phyloP scores from a whole-genome alignment of 2,888 invertebrate genomes.

The Clitarchus hookeri region DNA sequence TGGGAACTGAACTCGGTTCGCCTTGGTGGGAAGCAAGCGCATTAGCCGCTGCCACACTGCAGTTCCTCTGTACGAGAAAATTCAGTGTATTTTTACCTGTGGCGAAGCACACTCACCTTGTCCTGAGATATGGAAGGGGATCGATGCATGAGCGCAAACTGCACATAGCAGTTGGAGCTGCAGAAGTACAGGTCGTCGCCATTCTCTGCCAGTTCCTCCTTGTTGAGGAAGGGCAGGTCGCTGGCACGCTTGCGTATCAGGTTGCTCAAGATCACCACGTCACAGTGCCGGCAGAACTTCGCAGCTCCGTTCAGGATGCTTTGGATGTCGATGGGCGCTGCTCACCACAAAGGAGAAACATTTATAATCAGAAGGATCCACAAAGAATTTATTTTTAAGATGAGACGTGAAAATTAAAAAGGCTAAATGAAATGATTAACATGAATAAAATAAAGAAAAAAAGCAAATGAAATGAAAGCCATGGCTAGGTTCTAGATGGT shows the following conservation, averaged over 20 bases:
- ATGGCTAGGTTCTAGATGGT: no score
- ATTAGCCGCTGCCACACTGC: no score
- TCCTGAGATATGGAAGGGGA: slow-evolving; percentile 62
- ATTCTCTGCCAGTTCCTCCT: slow-evolving; percentile 66
- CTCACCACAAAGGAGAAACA: neutral
- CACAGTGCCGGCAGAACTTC: slow-evolving; percentile 92
- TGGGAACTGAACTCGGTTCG: no score
- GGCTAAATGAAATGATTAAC: no score
- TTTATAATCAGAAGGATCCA: no score
- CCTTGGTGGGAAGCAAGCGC: no score
- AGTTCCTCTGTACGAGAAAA: no score
- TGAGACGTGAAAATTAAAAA: no score
- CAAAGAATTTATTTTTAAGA: no score
- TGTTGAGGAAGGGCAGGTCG: slow-evolving; percentile 51
- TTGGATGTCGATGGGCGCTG: slow-evolving; percentile 82
- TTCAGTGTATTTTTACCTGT: neutral
- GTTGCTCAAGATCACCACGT: slow-evolving; percentile 84
- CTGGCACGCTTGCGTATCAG: slow-evolving; percentile 75
- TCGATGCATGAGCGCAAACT: slow-evolving; percentile 72
- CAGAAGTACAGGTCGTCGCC: slow-evolving; percentile 83
- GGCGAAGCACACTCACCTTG: slow-evolving; percentile 54
- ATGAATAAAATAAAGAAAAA: no score
- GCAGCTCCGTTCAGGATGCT: slow-evolving; percentile 87
- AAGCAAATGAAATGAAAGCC: no score
- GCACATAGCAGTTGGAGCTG: slow-evolving; percentile 85